phyloP scores from a whole-genome alignment of 2,113 vertebrate genomes.

The Dasyornis broadbenti region DNA sequence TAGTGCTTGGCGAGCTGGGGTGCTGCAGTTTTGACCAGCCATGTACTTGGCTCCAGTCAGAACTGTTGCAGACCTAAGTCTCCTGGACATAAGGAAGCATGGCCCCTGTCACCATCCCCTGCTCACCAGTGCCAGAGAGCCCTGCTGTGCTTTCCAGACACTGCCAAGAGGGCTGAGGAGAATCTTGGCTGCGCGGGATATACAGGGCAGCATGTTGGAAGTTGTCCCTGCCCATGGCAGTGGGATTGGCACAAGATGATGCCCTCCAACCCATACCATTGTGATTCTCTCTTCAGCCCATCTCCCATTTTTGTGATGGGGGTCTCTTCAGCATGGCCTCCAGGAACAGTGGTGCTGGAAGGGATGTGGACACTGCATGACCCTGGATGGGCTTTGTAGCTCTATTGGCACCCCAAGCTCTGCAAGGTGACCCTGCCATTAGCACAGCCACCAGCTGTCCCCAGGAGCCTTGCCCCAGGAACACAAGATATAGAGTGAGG shows the following conservation, averaged over 20 bases:
- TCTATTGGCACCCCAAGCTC: not conserved
- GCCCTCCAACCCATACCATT: not conserved
- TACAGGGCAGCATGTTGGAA: not conserved
- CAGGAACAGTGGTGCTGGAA: not conserved
- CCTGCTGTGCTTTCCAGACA: not conserved
- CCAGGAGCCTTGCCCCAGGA: not conserved
- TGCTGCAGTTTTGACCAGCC: not conserved
- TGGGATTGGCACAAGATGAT: not conserved
- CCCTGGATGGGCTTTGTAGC: not conserved
- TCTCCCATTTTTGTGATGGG: not conserved
- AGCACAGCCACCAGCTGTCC: not conserved
- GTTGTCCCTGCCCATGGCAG: not conserved
- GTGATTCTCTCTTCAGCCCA: not conserved
- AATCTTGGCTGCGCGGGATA: not conserved
- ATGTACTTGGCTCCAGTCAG: accelerated
- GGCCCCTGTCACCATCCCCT: accelerated
- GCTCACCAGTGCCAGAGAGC: not conserved
- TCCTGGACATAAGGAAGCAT: not conserved
- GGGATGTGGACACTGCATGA: not conserved
- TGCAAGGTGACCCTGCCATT: not conserved
- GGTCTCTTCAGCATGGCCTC: accelerated
- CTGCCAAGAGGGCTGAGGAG: not conserved
- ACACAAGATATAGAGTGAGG: not conserved
- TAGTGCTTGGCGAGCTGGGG: accelerated
- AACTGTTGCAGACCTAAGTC: not conserved